These are phyloP conservation scores for Australoheros scitulus DNA, from an alignment of 2,113 vertebrate species.

Conservation along the genomic window DNA sequence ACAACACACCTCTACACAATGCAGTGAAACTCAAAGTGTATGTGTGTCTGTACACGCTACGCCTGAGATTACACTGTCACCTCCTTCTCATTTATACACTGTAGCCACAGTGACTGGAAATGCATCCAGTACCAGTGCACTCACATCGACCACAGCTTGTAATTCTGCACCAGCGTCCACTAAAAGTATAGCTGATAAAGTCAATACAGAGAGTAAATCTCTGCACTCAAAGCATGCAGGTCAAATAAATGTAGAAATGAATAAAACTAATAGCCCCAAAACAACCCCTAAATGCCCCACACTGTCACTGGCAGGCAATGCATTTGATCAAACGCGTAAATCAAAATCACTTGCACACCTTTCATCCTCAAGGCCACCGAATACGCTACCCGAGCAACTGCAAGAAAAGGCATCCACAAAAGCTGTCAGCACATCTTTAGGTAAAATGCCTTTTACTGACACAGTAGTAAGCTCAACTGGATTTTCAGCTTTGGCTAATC, in stretches of 20 bases:
- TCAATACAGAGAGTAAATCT: background rate
- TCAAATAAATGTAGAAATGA: background rate
- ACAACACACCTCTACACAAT: background rate
- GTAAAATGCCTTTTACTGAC: constrained; percentile 13
- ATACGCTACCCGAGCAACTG: background rate
- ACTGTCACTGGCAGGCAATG: background rate
- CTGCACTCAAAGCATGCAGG: background rate
- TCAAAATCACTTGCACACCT: background rate
- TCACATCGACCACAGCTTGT: constrained; percentile 1
- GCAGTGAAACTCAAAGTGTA: constrained; percentile 15
- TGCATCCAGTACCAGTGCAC: constrained; percentile 6
- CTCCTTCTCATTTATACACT: constrained; percentile 26
- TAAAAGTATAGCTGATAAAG: constrained; percentile 14
- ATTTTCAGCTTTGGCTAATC: background rate
- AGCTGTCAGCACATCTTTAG: background rate
- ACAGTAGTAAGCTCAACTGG: background rate
- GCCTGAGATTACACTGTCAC: constrained; percentile 21
- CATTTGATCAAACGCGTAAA: constrained; percentile 6
- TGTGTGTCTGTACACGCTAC: constrained; percentile 46
- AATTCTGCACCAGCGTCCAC: background rate
- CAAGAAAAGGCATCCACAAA: background rate
- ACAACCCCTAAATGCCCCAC: background rate
- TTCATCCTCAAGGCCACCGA: background rate
- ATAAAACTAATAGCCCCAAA: background rate
- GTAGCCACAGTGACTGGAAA: background rate